Percentiles rank a stretch among this genome's conserved stretches.
Evolutionary conservation across 2,888 invertebrate species (phyloP).

Genomic region (Drosophila lacicola): DNA sequence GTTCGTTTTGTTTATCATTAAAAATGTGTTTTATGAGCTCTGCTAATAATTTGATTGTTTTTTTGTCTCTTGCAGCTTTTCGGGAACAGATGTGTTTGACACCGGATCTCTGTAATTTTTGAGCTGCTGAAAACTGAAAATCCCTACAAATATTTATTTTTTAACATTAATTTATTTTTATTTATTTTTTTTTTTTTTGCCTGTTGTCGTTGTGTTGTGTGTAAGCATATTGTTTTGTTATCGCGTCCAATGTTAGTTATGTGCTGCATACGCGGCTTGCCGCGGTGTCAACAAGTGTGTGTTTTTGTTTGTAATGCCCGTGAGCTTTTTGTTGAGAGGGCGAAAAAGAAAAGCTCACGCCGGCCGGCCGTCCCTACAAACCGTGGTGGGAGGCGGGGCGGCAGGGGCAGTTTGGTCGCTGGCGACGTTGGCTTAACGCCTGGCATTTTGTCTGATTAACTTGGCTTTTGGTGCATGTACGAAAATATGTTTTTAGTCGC

Average conservation of each 20-base stretch:
- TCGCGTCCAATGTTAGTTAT: neutral
- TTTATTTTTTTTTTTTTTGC: neutral
- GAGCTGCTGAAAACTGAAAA: neutral
- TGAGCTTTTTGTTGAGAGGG: neutral
- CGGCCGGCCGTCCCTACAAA: slow-evolving; percentile 6
- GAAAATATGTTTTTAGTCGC: slow-evolving; percentile 34
- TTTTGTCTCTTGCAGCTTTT: slow-evolving; percentile 1
- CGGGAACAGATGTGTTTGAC: neutral
- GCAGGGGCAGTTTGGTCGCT: slow-evolving; percentile 10
- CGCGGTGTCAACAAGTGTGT: slow-evolving; percentile 47
- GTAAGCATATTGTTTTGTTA: neutral
- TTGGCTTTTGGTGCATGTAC: slow-evolving; percentile 40
- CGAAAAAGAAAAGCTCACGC: slow-evolving; percentile 31
- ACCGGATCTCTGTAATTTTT: neutral
- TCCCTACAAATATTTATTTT: neutral
- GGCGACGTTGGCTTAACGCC: slow-evolving; percentile 36
- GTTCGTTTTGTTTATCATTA: too few species aligned
- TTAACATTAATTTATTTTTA: neutral
- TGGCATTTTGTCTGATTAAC: slow-evolving; percentile 37
- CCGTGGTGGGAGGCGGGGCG: neutral
- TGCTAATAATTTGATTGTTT: too few species aligned
- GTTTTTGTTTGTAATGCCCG: neutral
- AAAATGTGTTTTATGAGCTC: neutral
- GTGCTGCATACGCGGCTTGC: slow-evolving; percentile 1
- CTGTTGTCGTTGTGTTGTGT: neutral